Evolutionary conservation across 2,888 invertebrate species (phyloP).

Genomic region (Lypha dubia): DNA sequence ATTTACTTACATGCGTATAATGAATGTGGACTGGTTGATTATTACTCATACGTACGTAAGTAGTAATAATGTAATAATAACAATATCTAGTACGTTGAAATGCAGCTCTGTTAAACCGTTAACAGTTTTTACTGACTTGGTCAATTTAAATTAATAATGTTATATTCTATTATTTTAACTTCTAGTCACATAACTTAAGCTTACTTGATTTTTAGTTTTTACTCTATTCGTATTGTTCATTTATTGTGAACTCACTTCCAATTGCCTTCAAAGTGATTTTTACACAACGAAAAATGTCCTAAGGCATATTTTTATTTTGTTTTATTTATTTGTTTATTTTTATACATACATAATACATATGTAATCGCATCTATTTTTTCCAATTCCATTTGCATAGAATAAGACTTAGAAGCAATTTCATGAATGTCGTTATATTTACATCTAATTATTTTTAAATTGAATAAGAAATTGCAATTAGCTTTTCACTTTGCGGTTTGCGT

Average conservation of each 20-base stretch:
- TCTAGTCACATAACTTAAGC: background rate
- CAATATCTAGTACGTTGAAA: constrained; percentile 28
- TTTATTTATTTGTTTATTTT: constrained; percentile 44
- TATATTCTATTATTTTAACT: background rate
- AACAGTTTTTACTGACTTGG: constrained; percentile 24
- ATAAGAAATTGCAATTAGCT: constrained; percentile 24
- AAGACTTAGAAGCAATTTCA: constrained; percentile 77
- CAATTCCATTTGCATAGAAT: constrained; percentile 79
- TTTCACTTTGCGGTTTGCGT: constrained; percentile 62
- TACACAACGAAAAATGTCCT: constrained; percentile 61
- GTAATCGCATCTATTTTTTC: constrained; percentile 71
- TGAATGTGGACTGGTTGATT: constrained; percentile 5
- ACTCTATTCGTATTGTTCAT: background rate
- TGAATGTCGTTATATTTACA: constrained; percentile 47
- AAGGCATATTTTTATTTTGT: constrained; percentile 55
- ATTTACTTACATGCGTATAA: constrained; percentile 55
- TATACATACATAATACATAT: no score
- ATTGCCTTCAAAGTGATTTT: constrained; percentile 63
- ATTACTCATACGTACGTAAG: constrained; percentile 34
- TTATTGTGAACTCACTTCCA: constrained; percentile 25
- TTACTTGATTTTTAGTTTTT: background rate
- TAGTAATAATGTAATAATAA: background rate
- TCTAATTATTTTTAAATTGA: constrained; percentile 33
- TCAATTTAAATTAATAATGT: background rate
- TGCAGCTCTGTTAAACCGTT: constrained; percentile 52